Conservation (phyloP, 2,113 vertebrate genomes). For the Sander vitreus region DNA sequence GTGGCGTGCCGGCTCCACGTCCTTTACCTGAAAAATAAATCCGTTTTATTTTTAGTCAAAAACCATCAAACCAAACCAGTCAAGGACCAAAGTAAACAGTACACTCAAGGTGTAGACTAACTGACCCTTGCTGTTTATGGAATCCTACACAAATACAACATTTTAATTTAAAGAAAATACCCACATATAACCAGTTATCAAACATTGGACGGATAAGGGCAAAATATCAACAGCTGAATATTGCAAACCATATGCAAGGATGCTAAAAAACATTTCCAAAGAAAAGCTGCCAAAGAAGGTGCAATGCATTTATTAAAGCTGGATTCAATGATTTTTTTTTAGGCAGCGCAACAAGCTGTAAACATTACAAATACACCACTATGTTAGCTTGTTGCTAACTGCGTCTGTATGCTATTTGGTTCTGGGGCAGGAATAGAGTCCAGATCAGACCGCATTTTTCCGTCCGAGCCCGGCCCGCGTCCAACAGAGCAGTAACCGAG, state of each 20-base stretch:
- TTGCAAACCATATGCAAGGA: neutral
- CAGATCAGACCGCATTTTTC: too few relatives aligned
- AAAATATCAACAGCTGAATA: neutral
- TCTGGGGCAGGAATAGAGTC: neutral
- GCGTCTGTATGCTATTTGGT: neutral
- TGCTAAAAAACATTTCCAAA: neutral
- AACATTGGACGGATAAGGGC: neutral
- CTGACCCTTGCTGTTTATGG: neutral
- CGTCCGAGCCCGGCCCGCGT: too few relatives aligned
- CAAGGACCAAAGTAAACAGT: neutral
- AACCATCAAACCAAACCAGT: neutral
- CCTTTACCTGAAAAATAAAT: conserved; percentile 50
- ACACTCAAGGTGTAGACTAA: neutral
- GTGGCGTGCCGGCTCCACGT: neutral
- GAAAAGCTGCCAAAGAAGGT: neutral
- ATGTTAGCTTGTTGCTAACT: neutral
- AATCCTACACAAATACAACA: neutral
- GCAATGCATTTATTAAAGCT: neutral
- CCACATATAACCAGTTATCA: neutral
- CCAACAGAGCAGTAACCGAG: too few relatives aligned
- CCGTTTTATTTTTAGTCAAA: neutral
- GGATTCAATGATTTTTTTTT: neutral
- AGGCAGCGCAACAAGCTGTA: neutral
- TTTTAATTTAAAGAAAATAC: neutral
- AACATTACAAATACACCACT: neutral